These are phyloP conservation scores for Psettodes erumei DNA, from an alignment of 2,113 vertebrate genomes.

Conservation along the genomic window DNA sequence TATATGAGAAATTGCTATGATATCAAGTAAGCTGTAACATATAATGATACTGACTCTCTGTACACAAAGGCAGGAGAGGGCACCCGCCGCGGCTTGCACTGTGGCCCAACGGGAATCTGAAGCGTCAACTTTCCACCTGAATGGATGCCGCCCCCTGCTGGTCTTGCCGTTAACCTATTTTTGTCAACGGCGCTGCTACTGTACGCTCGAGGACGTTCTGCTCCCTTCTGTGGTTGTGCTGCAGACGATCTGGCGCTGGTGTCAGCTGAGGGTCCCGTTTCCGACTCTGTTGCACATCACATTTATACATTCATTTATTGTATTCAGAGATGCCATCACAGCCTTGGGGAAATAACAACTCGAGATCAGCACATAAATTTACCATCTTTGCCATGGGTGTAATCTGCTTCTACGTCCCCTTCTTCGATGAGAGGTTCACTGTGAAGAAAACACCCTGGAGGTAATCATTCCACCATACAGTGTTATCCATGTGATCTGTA, in stretches of 20 bases:
- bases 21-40: neutral
- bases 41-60: constrained; percentile 71
- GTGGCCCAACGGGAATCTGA: constrained; percentile 67
- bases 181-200: constrained; percentile 78
- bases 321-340: neutral
- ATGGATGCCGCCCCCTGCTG: constrained; percentile 52
- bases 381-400: constrained; percentile 67
- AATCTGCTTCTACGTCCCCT: constrained; percentile 75
- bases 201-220: constrained; percentile 75
- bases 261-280: constrained; percentile 74
- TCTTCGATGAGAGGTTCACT: constrained; percentile 82
- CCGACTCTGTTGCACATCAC: constrained; percentile 69
- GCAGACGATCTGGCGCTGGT: constrained; percentile 66
- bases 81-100: constrained; percentile 31
- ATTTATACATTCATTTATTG: neutral
- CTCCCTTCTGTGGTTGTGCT: constrained; percentile 77
- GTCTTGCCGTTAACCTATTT: constrained; percentile 10
- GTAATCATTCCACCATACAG: neutral
- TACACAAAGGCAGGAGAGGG: constrained; percentile 67
- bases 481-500: neutral
- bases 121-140: constrained; percentile 70
- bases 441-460: neutral
- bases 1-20: no score
- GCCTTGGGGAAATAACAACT: fast-evolving
- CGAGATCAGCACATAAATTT: neutral